Conservation (phyloP, 2,888 invertebrate genomes). For the Chrysotoxum bicinctum region DNA sequence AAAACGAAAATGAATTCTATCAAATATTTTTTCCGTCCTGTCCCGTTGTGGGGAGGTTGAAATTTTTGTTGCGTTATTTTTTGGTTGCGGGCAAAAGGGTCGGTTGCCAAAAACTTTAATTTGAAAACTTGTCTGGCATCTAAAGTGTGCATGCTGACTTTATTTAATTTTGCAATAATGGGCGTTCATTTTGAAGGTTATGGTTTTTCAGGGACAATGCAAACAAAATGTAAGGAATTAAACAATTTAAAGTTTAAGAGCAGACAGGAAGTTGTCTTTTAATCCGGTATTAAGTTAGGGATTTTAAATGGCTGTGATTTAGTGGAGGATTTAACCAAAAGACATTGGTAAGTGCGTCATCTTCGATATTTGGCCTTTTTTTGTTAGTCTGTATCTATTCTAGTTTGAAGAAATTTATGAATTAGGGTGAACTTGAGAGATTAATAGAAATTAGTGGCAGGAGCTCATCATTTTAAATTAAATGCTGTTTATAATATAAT, state of each 20-base stretch:
- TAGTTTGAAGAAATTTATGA: too few species aligned
- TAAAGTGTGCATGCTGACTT: slow-evolving; percentile 20
- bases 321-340: background rate
- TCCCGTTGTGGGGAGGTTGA: background rate
- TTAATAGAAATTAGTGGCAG: too few species aligned
- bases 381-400: too few species aligned
- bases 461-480: too few species aligned
- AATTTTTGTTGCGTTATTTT: background rate
- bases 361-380: background rate
- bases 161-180: slow-evolving; percentile 22
- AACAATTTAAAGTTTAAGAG: background rate
- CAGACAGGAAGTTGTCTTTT: background rate
- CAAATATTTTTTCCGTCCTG: background rate
- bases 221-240: background rate
- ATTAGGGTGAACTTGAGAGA: too few species aligned
- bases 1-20: slow-evolving; percentile 41
- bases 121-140: slow-evolving; percentile 39
- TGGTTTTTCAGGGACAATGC: background rate
- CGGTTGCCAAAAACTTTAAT: slow-evolving; percentile 45
- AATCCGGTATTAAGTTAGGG: background rate
- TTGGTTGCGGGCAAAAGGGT: slow-evolving; percentile 7
- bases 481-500: too few species aligned
- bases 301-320: background rate
- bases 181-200: slow-evolving; percentile 21
- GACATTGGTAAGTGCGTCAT: background rate